Conservation (phyloP, 2,113 vertebrate species). For the Psammodynastes pulverulentus region DNA sequence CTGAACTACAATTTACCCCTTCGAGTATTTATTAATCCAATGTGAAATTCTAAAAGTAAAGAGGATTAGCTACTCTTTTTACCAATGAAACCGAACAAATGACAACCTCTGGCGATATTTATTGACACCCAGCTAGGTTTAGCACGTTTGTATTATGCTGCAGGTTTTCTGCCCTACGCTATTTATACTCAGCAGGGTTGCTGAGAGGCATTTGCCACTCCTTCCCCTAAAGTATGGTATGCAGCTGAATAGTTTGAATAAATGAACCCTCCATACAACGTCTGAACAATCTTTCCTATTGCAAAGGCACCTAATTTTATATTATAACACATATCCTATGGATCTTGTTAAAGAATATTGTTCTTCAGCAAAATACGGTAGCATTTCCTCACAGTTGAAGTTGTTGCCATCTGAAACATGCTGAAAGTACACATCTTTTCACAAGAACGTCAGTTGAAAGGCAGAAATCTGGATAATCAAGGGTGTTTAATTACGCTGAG, state of each 20-base stretch:
- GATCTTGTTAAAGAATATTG: not conserved
- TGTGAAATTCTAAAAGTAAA: not conserved
- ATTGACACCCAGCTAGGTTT: not conserved
- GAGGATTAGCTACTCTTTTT: not conserved
- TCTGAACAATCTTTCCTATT: not conserved
- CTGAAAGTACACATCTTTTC: conserved; percentile 42
- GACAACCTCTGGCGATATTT: not conserved
- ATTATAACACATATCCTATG: not conserved
- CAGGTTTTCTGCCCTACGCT: not conserved
- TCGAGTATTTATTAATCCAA: not conserved
- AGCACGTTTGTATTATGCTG: not conserved
- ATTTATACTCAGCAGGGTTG: not conserved
- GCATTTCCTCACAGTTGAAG: not conserved
- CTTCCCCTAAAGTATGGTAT: not conserved
- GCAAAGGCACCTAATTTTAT: not conserved
- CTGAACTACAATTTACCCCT: not conserved
- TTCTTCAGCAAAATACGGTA: not conserved
- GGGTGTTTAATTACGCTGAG: conserved; percentile 54
- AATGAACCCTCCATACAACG: not conserved
- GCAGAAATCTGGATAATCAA: conserved; percentile 49
- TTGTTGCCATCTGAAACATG: conserved; percentile 18
- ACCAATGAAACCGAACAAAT: not conserved
- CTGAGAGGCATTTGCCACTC: not conserved
- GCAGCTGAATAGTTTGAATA: not conserved
- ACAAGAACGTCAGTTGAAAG: conserved; percentile 49